A percentile compares a stretch with the other conserved stretches of the same genome.
Conservation (phyloP, 2,888 invertebrate species). For the Yponomeuta plumbellus region DNA sequence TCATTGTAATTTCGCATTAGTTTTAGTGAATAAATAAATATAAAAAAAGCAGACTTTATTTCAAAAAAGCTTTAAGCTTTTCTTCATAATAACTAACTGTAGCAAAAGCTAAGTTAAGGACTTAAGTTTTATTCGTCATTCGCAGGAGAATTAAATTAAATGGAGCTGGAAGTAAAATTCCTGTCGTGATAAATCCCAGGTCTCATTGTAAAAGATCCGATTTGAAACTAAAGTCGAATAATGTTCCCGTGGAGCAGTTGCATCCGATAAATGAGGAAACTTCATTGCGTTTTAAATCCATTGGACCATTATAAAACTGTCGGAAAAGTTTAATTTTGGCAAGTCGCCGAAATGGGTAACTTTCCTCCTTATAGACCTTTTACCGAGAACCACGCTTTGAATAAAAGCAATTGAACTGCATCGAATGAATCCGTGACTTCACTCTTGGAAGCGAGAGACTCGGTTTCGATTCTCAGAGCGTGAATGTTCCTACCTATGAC, state of each 20-base stretch:
- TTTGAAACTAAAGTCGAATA: not conserved
- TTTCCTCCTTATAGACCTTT: not conserved
- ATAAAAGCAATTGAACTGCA: not conserved
- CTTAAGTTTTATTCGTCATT: no score
- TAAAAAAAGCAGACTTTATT: no score
- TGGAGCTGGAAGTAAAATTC: not conserved
- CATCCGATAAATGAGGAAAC: slow-evolving; percentile 11
- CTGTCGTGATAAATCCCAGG: not conserved
- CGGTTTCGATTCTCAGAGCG: no score
- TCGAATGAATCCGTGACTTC: no score
- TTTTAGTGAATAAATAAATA: no score
- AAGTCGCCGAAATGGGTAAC: slow-evolving; percentile 7
- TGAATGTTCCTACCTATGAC: no score
- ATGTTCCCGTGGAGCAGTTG: not conserved
- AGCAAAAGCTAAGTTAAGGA: no score
- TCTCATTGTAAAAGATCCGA: not conserved
- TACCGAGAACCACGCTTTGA: not conserved
- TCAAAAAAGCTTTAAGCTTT: no score
- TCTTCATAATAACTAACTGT: no score
- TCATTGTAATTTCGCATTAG: no score
- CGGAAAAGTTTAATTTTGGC: slow-evolving; percentile 8
- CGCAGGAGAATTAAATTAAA: not conserved
- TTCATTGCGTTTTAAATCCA: slow-evolving; percentile 11
- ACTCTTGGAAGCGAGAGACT: no score
- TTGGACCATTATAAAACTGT: slow-evolving; percentile 11